Conservation (phyloP, 2,113 vertebrate genomes). For the Pteropus alecto region DNA sequence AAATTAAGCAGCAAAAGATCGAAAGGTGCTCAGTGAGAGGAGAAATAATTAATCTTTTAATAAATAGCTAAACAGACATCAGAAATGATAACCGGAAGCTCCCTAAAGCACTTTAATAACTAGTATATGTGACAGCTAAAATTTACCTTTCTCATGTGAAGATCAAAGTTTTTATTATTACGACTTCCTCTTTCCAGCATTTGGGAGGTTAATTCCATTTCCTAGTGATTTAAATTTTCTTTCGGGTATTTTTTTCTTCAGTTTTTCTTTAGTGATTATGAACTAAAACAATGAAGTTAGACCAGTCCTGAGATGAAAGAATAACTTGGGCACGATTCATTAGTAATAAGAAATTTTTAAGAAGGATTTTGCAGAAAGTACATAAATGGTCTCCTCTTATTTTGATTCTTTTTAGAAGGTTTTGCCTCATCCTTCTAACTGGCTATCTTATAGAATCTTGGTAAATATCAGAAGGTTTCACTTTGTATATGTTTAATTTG, state of each 20-base stretch:
- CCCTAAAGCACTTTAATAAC: not conserved
- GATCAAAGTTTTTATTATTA: constrained; percentile 4
- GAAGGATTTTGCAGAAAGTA: not conserved
- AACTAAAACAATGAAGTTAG: not conserved
- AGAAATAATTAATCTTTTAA: not conserved
- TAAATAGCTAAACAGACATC: not conserved
- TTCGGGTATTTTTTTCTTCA: not conserved
- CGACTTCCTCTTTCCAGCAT: not conserved
- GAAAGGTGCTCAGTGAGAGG: not conserved
- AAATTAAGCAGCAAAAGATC: not conserved
- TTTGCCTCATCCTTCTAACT: not conserved
- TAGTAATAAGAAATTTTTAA: not conserved
- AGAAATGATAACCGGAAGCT: not conserved
- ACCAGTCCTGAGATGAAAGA: not conserved
- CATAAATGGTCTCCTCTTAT: not conserved
- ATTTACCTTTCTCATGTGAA: not conserved
- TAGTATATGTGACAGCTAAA: not conserved
- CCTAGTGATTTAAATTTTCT: not conserved
- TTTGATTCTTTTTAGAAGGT: not conserved
- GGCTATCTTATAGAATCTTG: not conserved
- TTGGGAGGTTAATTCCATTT: not conserved
- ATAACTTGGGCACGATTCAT: not conserved
- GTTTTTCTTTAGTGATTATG: not conserved
- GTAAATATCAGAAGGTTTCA: not conserved
- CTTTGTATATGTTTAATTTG: not conserved